Percentiles rank a stretch among this genome's conserved stretches.
phyloP scores from a whole-genome alignment of 2,888 invertebrate genomes.

The Himalopsyche anomala region DNA sequence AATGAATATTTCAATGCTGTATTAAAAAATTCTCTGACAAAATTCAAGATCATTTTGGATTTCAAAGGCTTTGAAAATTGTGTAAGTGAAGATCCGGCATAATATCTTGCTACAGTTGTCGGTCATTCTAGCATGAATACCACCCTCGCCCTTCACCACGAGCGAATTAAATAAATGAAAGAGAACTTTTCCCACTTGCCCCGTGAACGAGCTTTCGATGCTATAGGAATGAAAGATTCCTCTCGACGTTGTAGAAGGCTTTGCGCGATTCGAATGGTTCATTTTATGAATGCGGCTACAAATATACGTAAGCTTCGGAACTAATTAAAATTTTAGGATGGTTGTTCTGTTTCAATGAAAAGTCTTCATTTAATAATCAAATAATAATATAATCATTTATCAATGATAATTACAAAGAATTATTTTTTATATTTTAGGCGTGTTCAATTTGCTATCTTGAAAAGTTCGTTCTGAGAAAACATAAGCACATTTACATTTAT shows the following conservation, averaged over 20 bases:
- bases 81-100: slow-evolving; percentile 1
- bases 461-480: too few relatives aligned
- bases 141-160: neutral
- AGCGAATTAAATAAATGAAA: slow-evolving; percentile 30
- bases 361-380: neutral
- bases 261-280: neutral
- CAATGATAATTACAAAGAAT: neutral
- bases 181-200: slow-evolving; percentile 27
- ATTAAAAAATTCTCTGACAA: neutral
- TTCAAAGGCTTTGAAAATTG: slow-evolving; percentile 15
- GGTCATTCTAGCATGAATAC: slow-evolving; percentile 26
- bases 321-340: slow-evolving; percentile 19
- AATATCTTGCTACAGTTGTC: slow-evolving; percentile 18
- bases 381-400: neutral
- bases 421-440: too few relatives aligned
- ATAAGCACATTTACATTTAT: too few relatives aligned
- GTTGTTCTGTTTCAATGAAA: neutral
- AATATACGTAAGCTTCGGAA: slow-evolving; percentile 16
- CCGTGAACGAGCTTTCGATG: slow-evolving; percentile 16
- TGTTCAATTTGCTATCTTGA: too few relatives aligned
- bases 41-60: neutral
- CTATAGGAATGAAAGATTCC: neutral
- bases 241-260: neutral
- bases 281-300: slow-evolving; percentile 21
- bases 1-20: neutral